Base-by-base conservation (phyloP, 2,113 vertebrate genomes). In the Salvelinus fontinalis region DNA sequence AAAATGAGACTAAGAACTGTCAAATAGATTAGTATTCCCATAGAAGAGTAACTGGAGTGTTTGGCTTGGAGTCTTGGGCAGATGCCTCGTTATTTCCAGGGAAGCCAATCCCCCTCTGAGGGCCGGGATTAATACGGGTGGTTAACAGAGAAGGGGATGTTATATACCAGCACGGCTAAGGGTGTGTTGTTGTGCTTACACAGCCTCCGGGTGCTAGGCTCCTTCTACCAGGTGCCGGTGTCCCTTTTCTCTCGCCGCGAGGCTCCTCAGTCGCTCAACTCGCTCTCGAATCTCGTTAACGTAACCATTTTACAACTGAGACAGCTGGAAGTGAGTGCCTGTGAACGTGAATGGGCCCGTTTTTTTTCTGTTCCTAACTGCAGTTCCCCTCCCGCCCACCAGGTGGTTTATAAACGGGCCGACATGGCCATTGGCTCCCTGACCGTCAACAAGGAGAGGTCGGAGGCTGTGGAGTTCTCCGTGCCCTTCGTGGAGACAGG, bases 391-490 rank as follows among this genome's bases (percentile, higher is more conserved):
- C 12, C 34, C 74, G 49, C 74, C 75, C 84, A 79, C n/a, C 84
- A 96, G 95, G 95, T 97, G 84, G 95, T 95, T 51, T 95, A 95
- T 85, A 93, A 91, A 85, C 89, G 96, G 8, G 96, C 96, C 0
- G 96, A 97, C 93, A 97, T 97, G 95, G 96, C 96, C 72, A 97
- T 97, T 14, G 95, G 96, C 49, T 97, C 96, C 1, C 90, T 97
- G 67, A 97, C 96, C 84, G 97, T 97, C 67, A 97, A 97, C 13
- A 95, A 96, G 71, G 96, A 97, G 83, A 90, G 96, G 27, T 95
- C 95, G 0, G 95, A 96, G 88, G 95, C 96, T 1, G 95, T 97
- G 27, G 96, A 97, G 88, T 97, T 97, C 87, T 96, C 96, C 0
- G 96, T 97, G 6, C 96, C 96, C 2, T 97, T 97, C 34, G 96